A percentile compares a stretch with the other conserved stretches of the same genome.
Conservation (phyloP, 2,113 vertebrate genomes). For the Cyrtonyx montezumae region DNA sequence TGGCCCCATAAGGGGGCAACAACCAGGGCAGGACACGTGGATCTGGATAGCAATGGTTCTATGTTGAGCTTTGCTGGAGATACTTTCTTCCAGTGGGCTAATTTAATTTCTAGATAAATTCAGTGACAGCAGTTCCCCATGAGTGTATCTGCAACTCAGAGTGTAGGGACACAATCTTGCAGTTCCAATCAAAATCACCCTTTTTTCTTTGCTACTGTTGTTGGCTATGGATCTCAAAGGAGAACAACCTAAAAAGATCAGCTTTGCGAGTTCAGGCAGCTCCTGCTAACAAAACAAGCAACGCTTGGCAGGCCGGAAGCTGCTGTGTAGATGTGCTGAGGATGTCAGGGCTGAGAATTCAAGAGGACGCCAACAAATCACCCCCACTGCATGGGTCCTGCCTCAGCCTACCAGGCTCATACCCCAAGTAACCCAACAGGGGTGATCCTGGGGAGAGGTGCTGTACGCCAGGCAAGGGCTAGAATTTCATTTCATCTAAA, state of each 20-base stretch:
- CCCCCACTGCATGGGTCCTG: not conserved
- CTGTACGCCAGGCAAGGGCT: fast-evolving
- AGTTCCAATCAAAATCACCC: not conserved
- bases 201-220: not conserved
- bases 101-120: not conserved
- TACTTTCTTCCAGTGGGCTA: not conserved
- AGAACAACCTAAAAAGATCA: not conserved
- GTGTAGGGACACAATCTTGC: not conserved
- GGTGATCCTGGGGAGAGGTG: not conserved
- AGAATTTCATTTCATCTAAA: not conserved
- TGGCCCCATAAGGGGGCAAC: not conserved
- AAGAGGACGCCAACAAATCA: not conserved
- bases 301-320: not conserved
- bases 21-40: not conserved
- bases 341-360: not conserved
- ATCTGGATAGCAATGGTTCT: not conserved
- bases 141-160: not conserved
- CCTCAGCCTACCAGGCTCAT: not conserved
- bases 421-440: not conserved
- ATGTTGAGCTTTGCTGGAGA: not conserved
- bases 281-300: not conserved
- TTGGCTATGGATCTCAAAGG: not conserved
- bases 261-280: not conserved
- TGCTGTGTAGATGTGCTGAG: not conserved
- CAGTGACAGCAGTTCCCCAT: not conserved